Evolutionary conservation across 2,113 vertebrate genomes (phyloP).

Genomic region (Rafetus swinhoei): DNA sequence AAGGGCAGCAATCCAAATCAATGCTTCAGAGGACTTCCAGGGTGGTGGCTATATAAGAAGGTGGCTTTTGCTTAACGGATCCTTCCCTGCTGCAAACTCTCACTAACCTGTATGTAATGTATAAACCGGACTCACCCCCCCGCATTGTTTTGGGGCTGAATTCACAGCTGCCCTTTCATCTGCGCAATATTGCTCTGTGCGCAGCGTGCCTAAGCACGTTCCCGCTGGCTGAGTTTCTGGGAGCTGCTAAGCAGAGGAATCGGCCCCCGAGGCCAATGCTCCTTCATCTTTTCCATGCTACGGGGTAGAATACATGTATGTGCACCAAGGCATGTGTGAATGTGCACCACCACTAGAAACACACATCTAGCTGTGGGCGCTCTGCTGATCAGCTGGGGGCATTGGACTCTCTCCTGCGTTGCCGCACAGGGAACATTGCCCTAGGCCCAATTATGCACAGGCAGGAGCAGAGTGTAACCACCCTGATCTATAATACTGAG

Average conservation of each 20-base stretch:
- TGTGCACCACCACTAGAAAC: no score
- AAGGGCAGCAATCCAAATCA: neutral
- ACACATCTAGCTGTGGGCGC: no score
- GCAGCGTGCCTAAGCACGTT: neutral
- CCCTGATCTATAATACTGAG: neutral
- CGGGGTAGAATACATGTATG: no score
- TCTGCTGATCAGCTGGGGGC: no score
- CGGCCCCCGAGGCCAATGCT: neutral
- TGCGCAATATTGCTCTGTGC: neutral
- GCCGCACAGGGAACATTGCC: no score
- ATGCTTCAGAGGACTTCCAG: neutral
- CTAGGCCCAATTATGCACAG: neutral
- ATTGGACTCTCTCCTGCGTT: no score
- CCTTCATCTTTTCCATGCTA: no score
- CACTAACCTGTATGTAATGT: neutral
- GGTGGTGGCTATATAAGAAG: neutral
- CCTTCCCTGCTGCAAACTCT: neutral
- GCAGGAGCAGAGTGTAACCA: neutral
- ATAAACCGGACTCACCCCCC: neutral
- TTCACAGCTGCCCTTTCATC: neutral
- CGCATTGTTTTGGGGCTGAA: no score
- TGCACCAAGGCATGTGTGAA: no score
- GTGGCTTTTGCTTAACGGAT: neutral
- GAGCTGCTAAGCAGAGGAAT: neutral
- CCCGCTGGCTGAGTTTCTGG: fast-evolving